Evolutionary conservation across 2,797 vertebrate species (phyloP), one percentile per base, ranked within the genome.

Genomic region (Scomberomorus guttatus): DNA sequence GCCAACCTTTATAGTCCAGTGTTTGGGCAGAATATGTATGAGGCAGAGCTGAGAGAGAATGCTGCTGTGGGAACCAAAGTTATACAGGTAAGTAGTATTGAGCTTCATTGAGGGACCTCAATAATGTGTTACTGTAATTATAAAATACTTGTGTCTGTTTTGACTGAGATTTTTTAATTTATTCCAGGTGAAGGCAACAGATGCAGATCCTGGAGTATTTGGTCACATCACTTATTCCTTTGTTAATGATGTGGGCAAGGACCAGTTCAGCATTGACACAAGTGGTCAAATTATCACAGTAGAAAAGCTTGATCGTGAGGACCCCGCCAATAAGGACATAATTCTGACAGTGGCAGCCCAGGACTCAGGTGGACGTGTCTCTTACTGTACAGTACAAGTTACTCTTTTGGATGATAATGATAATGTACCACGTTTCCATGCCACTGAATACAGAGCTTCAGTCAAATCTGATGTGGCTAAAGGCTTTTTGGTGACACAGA

Each of bases 351-450:
- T 99, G 69, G 95, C 96, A 64, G 98, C 97, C 37, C 94, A 96
- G 0, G 98, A 99, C 83, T 94, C 96, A 0, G 98, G 98, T 37
- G 98, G 98, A 52, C 95, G 96, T 65, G 95, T 95, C 2, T 96
- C 96, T 0, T 99, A 97, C 91, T 98, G 97, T 73, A 96, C 94
- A 0, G 95, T 98, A 32, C 95, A 96, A 56, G 94, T 99, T 57
- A 94, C 96, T 74, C 90, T 99, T 59, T 91, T 97, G 79, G 98
- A 99, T 64, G 98, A 99, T 37, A 99, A 99, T 61, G 98, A 99
- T 91, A 99, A 99, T 0, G 89, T 94, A 20, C 98, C 98, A 2
- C 93, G 92, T 51, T 99, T 99, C 78, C 85, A 92, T 83, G 95
- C 95, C 0, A 92, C 96, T 0, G 98, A 99, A 79, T 99, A 99